Conservation (phyloP, 2,797 vertebrate species). For the Melanotaenia pygmaea region DNA sequence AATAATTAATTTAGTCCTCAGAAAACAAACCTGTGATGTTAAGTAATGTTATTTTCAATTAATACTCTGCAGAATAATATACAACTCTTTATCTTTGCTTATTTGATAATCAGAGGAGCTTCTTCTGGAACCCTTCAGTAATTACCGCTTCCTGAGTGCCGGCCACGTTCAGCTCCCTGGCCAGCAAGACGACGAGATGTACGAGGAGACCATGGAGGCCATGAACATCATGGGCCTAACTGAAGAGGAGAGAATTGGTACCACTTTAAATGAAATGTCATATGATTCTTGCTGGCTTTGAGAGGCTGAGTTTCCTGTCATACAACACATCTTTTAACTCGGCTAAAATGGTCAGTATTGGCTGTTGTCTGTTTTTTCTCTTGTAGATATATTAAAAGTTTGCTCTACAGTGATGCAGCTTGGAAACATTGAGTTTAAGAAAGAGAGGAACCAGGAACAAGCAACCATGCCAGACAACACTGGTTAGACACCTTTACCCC, state of each 20-base stretch:
- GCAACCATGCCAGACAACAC: slow-evolving; percentile 98
- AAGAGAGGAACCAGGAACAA: slow-evolving; percentile 97
- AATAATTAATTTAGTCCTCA: not conserved
- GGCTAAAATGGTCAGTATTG: not conserved
- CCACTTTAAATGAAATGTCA: not conserved
- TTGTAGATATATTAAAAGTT: slow-evolving; percentile 90
- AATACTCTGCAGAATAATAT: not conserved
- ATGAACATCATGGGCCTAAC: slow-evolving; percentile 95
- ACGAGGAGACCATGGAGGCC: slow-evolving; percentile 94
- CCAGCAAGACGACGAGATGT: slow-evolving; percentile 94
- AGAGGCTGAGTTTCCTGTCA: not conserved
- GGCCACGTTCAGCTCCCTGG: slow-evolving; percentile 90
- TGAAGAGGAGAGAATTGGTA: slow-evolving; percentile 91
- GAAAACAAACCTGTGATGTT: not conserved
- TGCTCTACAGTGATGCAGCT: slow-evolving; percentile 95
- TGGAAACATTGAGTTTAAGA: slow-evolving; percentile 97
- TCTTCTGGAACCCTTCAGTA: slow-evolving; percentile 89
- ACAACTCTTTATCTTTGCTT: slow-evolving; percentile 13
- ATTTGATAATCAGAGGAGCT: slow-evolving; percentile 86
- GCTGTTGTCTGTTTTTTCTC: not conserved
- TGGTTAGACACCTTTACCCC: slow-evolving; percentile 77
- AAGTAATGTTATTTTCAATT: not conserved
- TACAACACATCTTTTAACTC: not conserved
- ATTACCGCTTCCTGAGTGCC: slow-evolving; percentile 91
- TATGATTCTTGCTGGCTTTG: not conserved